These are phyloP conservation scores for Calameuta filiformis DNA, from an alignment of 2,888 invertebrate species.

Conservation along the genomic window DNA sequence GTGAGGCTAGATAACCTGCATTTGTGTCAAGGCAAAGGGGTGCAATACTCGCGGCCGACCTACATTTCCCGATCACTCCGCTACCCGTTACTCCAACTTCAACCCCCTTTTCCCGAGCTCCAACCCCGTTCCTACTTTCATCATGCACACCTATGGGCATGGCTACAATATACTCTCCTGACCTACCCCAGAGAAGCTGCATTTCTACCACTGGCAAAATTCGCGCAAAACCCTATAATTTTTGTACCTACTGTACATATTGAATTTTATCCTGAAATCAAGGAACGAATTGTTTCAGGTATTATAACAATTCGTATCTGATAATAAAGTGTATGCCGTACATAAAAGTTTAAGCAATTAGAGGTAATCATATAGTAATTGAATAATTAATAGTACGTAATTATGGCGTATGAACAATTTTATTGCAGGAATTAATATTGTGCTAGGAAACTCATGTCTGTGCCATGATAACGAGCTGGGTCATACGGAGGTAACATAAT, in stretches of 20 bases:
- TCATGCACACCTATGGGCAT: background rate
- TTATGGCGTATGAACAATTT: background rate
- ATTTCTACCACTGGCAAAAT: constrained; percentile 8
- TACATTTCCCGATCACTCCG: constrained; percentile 43
- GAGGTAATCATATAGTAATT: background rate
- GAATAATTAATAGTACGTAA: background rate
- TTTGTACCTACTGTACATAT: background rate
- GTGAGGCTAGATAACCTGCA: constrained; percentile 53
- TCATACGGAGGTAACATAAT: background rate
- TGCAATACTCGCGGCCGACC: constrained; percentile 61
- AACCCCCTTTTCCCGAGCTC: constrained; percentile 33
- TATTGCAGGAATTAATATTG: background rate
- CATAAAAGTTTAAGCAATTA: background rate
- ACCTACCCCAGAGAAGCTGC: constrained; percentile 1
- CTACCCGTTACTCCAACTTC: constrained; percentile 27
- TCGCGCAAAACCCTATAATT: background rate
- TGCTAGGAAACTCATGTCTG: constrained; percentile 9
- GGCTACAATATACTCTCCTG: background rate
- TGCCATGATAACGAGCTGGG: background rate
- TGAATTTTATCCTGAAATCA: background rate
- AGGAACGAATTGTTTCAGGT: background rate
- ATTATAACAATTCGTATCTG: too few relatives aligned
- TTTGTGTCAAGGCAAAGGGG: constrained; percentile 60
- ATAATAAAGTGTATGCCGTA: too few relatives aligned
- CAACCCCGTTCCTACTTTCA: constrained; percentile 22